phyloP scores from a whole-genome alignment of 37 sponge, comb jelly and placozoan genomes.

The Halichondria panicea region DNA sequence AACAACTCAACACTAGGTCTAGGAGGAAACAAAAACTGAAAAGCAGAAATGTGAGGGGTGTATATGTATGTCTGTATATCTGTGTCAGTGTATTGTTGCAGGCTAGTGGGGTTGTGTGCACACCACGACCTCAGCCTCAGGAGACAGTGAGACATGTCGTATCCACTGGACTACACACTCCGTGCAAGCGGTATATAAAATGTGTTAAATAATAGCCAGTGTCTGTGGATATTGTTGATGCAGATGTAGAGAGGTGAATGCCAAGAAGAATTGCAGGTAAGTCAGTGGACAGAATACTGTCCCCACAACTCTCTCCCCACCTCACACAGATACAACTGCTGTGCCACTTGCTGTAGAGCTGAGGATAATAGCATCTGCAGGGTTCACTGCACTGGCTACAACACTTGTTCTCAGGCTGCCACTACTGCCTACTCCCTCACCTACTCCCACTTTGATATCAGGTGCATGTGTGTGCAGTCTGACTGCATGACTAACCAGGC shows the following conservation, averaged over 20 bases:
- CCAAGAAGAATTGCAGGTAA: constrained; percentile 10
- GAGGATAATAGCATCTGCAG: neutral
- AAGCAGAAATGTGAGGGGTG: no score
- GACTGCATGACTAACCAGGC: neutral
- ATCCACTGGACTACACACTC: no score
- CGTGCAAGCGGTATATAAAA: no score
- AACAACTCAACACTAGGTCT: no score
- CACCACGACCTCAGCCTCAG: no score
- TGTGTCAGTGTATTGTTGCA: no score
- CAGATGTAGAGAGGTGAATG: constrained; percentile 6
- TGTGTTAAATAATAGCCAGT: no score
- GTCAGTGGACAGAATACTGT: neutral
- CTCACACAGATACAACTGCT: neutral
- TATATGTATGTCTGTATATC: no score
- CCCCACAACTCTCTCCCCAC: neutral
- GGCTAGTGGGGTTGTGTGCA: no score
- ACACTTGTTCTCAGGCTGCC: neutral
- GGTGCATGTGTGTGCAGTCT: neutral
- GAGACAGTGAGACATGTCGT: no score
- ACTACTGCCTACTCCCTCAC: neutral
- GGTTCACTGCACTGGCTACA: neutral
- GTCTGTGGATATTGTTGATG: no score
- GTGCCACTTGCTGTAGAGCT: constrained; percentile 4
- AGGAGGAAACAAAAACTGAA: no score
- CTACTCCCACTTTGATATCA: neutral